Base-by-base conservation (phyloP, 1,140 invertebrate species). In the Spodoptera litura region DNA sequence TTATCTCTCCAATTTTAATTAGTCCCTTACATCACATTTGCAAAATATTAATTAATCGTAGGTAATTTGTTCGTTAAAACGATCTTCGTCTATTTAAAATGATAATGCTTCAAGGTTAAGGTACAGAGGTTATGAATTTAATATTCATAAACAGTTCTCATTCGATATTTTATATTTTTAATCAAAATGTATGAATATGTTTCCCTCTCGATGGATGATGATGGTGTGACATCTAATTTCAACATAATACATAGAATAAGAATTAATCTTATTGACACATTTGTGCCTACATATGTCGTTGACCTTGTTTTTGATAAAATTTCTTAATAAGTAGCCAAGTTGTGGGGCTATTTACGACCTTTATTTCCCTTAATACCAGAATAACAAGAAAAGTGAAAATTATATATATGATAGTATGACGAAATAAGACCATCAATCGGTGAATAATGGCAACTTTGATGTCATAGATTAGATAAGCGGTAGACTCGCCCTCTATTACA, bases 291-390 rank as follows among this genome's bases (percentile, higher is more conserved):
- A 20, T 20, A 62, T 62, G 49, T 62, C 10, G 58, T 13, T 52
- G 59, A 20, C 72, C 72, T 75, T 75, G 72, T 62, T 75, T 51
- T 6, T 52, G 25, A 51, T 68, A 68, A 64, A 75, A 74, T 75
- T 75, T 75, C 72, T 75, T 75, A 75, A 75, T 25, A 8, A 27
- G 31, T 55, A 35, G 27, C 10, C 44, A 58, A 5, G 56, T 73
- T 73, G 25, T 59, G 56, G 35, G 56, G 44, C 35, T 49, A 35
- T 51, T 25, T 15, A 15, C 38, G 2, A 58, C n/a, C 38, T 59
- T 73, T 44, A 58, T 56, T 59, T 58, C 35, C 31, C 55, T 55
- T 73, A 15, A 38, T 27, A 73, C n/a, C 53, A 58, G 70, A 58
- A 56, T 25, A 31, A 73, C 53, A 58, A 58, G 53, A 73, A 73